phyloP scores from a whole-genome alignment of 2,888 invertebrate genomes.

The Coecobrya sp. region DNA sequence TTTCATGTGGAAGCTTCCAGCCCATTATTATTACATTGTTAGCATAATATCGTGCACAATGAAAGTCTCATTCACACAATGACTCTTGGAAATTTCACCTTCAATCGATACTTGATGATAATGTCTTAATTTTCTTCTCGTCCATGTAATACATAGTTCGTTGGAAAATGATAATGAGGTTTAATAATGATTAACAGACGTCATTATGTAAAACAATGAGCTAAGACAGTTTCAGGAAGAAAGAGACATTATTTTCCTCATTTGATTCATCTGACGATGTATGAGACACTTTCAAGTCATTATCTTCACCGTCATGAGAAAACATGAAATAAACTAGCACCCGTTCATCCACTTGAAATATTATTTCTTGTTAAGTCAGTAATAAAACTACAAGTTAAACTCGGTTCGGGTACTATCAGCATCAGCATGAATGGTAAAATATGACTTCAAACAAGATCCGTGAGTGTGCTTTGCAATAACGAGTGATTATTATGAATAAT shows the following conservation, averaged over 20 bases:
- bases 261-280: no score
- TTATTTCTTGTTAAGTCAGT: no score
- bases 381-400: neutral
- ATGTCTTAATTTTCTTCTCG: no score
- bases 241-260: no score
- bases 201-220: slow-evolving; percentile 18
- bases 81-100: slow-evolving; percentile 7
- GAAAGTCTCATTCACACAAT: neutral
- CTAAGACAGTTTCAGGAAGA: neutral
- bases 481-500: neutral
- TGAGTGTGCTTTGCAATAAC: neutral
- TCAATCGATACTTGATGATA: neutral
- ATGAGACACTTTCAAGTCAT: no score
- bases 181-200: slow-evolving; percentile 61
- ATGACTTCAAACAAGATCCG: slow-evolving; percentile 1
- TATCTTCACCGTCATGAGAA: no score
- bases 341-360: no score
- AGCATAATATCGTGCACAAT: neutral
- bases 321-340: no score
- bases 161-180: slow-evolving; percentile 59
- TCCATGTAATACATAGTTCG: slow-evolving; percentile 32
- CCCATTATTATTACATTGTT: neutral
- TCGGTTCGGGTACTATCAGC: neutral
- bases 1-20: neutral
- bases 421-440: neutral